Evolutionary conservation across 2,797 vertebrate genomes (phyloP).

Genomic region (Champsocephalus gunnari): DNA sequence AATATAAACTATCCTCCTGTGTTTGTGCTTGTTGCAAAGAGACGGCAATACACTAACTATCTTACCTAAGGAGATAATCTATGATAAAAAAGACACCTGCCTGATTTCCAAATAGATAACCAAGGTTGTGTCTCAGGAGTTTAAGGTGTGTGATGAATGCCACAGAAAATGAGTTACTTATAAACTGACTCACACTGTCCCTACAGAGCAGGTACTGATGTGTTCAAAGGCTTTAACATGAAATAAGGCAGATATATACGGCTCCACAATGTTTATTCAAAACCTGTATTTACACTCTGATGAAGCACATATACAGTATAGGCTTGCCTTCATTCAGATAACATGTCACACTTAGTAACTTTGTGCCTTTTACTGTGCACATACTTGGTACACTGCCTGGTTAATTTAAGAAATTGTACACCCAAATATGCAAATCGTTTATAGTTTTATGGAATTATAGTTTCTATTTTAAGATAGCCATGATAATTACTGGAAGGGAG

Average conservation of each 20-base stretch:
- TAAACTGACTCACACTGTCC: slow-evolving; percentile 4
- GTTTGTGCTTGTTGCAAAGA: background rate
- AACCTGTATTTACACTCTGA: background rate
- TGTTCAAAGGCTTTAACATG: background rate
- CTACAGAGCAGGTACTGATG: background rate
- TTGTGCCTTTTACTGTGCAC: slow-evolving; percentile 25
- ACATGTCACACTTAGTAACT: slow-evolving; percentile 36
- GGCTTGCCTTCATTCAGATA: slow-evolving; percentile 21
- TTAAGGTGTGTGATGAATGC: slow-evolving; percentile 13
- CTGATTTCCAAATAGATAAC: slow-evolving; percentile 34
- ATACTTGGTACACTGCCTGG: background rate
- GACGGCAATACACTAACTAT: background rate
- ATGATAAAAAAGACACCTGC: background rate
- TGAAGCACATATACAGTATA: background rate
- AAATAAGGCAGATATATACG: background rate
- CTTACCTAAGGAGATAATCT: slow-evolving; percentile 21
- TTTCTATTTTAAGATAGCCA: slow-evolving; percentile 14
- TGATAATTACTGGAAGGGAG: slow-evolving; percentile 5
- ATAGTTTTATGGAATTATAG: background rate
- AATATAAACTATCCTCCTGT: background rate
- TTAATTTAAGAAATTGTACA: background rate
- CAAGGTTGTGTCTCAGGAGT: background rate
- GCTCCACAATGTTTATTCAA: background rate
- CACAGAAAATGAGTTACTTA: slow-evolving; percentile 25
- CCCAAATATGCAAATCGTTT: background rate